Base-by-base conservation (phyloP, 2,797 vertebrate genomes). In the Catharus ustulatus region DNA sequence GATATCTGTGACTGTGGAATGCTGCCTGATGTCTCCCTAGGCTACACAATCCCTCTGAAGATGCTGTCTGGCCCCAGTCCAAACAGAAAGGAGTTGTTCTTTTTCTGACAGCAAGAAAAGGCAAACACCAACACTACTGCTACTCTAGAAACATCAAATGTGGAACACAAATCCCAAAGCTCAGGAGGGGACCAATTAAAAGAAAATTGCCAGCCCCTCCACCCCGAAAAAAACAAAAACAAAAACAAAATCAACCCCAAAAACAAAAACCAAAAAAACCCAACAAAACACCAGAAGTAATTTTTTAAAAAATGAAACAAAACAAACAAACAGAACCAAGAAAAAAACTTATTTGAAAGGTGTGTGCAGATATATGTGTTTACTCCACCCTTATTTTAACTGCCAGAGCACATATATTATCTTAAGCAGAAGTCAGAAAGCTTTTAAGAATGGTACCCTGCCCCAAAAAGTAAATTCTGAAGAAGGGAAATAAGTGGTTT, bases 91-190 rank as follows among this genome's bases (percentile, higher is more conserved):
- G 2, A 72, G 32, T 6, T 61, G 29, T 1, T 20, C 66, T 78
- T 77, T 81, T 78, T 10, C 76, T 74, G 54, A 64, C 64, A 90
- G 49, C 46, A 72, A 57, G 54, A 81, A 91, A 94, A 58, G n/a
- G 51, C 66, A 81, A 75, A 84, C 4, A 40, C 20, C 34, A 86
- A 64, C 58, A 61, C 32, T 40, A 4, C 13, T 38, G 36, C 19
- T 83, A 10, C 58, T 49, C 22, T 21, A 22, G 58, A 77, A 81
- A 57, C 54, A 64, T 1, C 19, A 52, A 66, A 55, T 29, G 79
- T 0, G 64, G 27, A 58, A 40, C 11, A 58, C 3, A 42, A 45
- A 71, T 23, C 9, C 20, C 24, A 32, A 40, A 34, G 18, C 19
- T 26, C 10, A 34, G 9, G 21, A 90, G 57, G 1, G 2, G 9